Conservation (phyloP, 1,140 invertebrate species). For the Calycopis cecrops region DNA sequence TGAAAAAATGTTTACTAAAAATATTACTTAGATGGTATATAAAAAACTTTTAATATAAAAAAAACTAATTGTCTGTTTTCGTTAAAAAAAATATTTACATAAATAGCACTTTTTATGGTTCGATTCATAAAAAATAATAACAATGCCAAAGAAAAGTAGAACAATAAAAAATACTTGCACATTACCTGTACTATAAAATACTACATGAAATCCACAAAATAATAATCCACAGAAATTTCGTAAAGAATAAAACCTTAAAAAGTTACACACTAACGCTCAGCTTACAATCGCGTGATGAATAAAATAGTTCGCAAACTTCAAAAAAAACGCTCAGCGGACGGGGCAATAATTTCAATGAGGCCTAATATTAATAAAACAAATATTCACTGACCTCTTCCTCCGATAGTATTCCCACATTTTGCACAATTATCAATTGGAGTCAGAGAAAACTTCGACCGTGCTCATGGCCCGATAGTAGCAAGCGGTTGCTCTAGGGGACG, state of each 20-base stretch:
- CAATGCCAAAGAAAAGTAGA: too few relatives aligned
- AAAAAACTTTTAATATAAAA: too few relatives aligned
- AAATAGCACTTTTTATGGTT: too few relatives aligned
- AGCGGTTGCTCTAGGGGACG: slow-evolving; percentile 14
- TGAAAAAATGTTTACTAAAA: too few relatives aligned
- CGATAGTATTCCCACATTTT: slow-evolving; percentile 30
- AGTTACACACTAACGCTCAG: slow-evolving; percentile 18
- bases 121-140: too few relatives aligned
- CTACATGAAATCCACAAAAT: too few relatives aligned
- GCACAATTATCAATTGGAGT: slow-evolving; percentile 33
- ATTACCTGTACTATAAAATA: too few relatives aligned
- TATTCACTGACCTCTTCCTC: slow-evolving; percentile 22
- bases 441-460: slow-evolving; percentile 43
- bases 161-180: too few relatives aligned
- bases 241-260: neutral
- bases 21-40: too few relatives aligned
- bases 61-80: too few relatives aligned
- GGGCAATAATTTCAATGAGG: neutral
- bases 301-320: slow-evolving; percentile 22
- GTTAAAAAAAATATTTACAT: too few relatives aligned
- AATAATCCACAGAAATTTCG: too few relatives aligned
- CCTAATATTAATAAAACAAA: slow-evolving; percentile 14
- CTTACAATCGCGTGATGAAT: slow-evolving; percentile 22
- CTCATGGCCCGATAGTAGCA: slow-evolving; percentile 29
- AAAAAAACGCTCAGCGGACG: slow-evolving; percentile 12